These are phyloP conservation scores for Heteromormyrus szaboi DNA, from an alignment of 2,797 vertebrate genomes.

Conservation along the genomic window DNA sequence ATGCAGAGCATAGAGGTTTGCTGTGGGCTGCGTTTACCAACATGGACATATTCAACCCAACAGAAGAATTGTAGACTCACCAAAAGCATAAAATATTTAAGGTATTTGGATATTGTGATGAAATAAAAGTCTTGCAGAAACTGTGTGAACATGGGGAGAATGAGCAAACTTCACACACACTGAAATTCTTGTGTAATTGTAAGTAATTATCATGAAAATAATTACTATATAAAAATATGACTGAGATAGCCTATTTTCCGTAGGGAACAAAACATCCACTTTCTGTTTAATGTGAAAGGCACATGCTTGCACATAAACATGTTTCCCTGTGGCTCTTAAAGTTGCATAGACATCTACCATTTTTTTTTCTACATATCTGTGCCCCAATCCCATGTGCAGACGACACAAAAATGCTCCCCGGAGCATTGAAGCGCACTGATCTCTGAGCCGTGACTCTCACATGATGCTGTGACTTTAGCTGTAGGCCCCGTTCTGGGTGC, in stretches of 20 bases:
- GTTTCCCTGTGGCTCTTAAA: not conserved
- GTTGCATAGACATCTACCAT: not conserved
- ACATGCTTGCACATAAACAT: not conserved
- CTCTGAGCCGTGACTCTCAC: constrained; percentile 63
- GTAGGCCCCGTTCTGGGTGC: constrained; percentile 11
- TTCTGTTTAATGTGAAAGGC: not conserved
- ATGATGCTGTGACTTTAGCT: constrained; percentile 53
- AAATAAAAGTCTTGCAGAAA: not conserved
- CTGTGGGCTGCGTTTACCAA: not conserved
- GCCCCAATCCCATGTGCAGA: not conserved
- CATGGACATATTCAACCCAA: not conserved
- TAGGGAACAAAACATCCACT: not conserved
- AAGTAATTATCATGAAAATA: not conserved
- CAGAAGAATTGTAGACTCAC: not conserved
- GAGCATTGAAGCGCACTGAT: constrained; percentile 44
- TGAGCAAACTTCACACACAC: not conserved
- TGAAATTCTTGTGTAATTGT: not conserved
- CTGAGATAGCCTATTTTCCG: not conserved
- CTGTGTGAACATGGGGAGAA: not conserved
- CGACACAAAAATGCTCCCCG: not conserved
- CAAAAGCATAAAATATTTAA: not conserved
- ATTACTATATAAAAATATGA: not conserved
- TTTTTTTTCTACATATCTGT: not conserved
- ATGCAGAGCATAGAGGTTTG: not conserved
- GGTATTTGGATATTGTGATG: not conserved